phyloP scores from a whole-genome alignment of 1,140 invertebrate genomes.

The Telenomus remus region DNA sequence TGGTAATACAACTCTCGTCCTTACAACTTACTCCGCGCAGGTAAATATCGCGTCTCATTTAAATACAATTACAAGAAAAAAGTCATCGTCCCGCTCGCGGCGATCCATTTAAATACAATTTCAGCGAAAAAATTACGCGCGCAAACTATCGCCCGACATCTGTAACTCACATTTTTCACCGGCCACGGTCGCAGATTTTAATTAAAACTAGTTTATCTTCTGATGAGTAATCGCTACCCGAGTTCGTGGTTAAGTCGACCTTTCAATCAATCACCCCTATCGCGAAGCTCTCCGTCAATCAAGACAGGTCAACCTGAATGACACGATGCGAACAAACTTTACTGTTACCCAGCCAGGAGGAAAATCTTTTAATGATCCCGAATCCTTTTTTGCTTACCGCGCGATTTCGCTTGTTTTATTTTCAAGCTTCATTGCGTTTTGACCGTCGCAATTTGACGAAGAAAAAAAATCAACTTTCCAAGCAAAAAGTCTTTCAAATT shows the following conservation, averaged over 20 bases:
- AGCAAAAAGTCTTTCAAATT: too few relatives aligned
- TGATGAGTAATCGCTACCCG: slow-evolving; percentile 53
- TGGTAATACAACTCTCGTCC: slow-evolving; percentile 55
- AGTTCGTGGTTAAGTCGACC: slow-evolving; percentile 47
- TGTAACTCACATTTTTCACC: slow-evolving; percentile 13
- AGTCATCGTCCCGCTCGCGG: slow-evolving; percentile 11
- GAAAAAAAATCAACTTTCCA: too few relatives aligned
- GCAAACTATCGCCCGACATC: slow-evolving; percentile 30
- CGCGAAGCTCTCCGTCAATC: slow-evolving; percentile 34
- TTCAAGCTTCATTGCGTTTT: too few relatives aligned
- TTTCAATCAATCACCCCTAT: slow-evolving; percentile 52
- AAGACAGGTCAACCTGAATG: slow-evolving; percentile 27
- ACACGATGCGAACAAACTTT: slow-evolving; percentile 5
- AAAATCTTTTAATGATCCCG: slow-evolving; percentile 24
- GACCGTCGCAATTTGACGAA: too few relatives aligned
- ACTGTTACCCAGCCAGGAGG: slow-evolving; percentile 23
- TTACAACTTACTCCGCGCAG: slow-evolving; percentile 53
- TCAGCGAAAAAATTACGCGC: slow-evolving; percentile 38
- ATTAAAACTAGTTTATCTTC: slow-evolving; percentile 54
- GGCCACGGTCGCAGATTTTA: slow-evolving; percentile 30
- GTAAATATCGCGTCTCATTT: slow-evolving; percentile 46
- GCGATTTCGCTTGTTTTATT: too few relatives aligned
- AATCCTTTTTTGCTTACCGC: slow-evolving; percentile 8
- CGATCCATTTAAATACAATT: slow-evolving; percentile 54
- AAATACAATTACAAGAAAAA: slow-evolving; percentile 54